Conservation (phyloP, 1,140 invertebrate species). For the Hormaphis cornu region DNA sequence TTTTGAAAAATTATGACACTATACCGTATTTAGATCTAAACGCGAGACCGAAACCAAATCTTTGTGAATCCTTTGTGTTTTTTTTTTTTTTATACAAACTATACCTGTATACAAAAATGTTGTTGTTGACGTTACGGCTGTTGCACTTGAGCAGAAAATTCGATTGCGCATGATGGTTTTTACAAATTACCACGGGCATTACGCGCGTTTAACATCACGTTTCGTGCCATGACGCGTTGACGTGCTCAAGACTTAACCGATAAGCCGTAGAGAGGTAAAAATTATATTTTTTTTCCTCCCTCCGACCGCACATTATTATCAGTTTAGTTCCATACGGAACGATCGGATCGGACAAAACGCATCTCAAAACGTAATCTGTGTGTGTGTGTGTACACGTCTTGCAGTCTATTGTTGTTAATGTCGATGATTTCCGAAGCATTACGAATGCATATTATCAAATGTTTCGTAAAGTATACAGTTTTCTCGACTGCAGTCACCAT, state of each 20-base stretch:
- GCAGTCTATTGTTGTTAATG: slow-evolving; percentile 1
- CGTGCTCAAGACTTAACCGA: slow-evolving; percentile 12
- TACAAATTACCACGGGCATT: no score
- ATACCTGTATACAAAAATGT: no score
- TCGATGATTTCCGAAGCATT: slow-evolving; percentile 19
- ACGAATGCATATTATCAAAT: slow-evolving; percentile 15
- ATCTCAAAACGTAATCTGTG: no score
- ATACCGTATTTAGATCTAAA: background rate
- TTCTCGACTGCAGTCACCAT: no score
- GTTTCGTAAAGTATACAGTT: background rate
- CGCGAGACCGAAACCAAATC: background rate
- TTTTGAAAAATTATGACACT: background rate
- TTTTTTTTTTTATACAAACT: no score
- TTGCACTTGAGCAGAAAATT: slow-evolving; percentile 4
- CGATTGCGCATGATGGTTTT: no score
- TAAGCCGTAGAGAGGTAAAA: slow-evolving; percentile 1
- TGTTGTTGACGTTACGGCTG: background rate
- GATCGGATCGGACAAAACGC: background rate
- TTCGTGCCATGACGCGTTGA: slow-evolving; percentile 8
- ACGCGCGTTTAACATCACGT: slow-evolving; percentile 2
- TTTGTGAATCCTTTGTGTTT: background rate
- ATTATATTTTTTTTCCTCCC: background rate
- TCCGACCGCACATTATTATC: background rate
- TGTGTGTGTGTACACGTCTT: no score
- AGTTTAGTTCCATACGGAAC: slow-evolving; percentile 13